Evolutionary conservation across 2,888 invertebrate species (phyloP), one percentile per base, ranked within the genome.

Genomic region (Deilephila porcellus): DNA sequence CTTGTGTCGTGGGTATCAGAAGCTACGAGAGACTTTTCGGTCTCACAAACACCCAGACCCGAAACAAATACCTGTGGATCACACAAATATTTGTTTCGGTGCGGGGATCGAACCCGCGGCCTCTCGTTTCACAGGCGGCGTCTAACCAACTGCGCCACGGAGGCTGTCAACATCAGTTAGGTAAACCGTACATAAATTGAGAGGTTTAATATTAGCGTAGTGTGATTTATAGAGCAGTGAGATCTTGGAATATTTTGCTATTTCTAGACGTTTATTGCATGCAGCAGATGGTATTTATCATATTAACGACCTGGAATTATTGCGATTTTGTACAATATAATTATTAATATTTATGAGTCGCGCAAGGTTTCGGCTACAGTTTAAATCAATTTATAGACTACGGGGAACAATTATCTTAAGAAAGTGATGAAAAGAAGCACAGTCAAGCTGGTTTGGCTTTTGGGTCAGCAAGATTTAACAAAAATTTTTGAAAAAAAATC

Each of bases 311-410:
- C 63, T 34, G n/a, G 32, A 37, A 19, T 34, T 63, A 19, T n/a
- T 37, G 29, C 62, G 29, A 63, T 63, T 63, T 34, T 63, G n/a
- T 63, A 63, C 63, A 63, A 63, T 63, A 34, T 63, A 34, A 63
- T 32, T 34, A 32, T 19, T 63, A 34, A 32, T 63, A 19, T 62
- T 62, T 62, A 56, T 56, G 56, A 56, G 56, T 5, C 56, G 1
- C 7, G 56, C 56, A n/a, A 19, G 56, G 3, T 56, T n/a, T n/a
- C 56, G 19, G 17, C 45, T 19, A n/a, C 56, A 14, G n/a, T n/a
- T 56, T 19, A n/a, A 56, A 19, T 53, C 19, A 5, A 19, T 17
- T 56, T 17, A n/a, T 56, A n/a, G 5, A 17, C 5, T 56, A 56
- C 5, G 0, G 56, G 0, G n/a, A 5, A 4, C n/a, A 1, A 17